Evolutionary conservation across 2,888 invertebrate species (phyloP).

Genomic region (Cistogaster globosa): DNA sequence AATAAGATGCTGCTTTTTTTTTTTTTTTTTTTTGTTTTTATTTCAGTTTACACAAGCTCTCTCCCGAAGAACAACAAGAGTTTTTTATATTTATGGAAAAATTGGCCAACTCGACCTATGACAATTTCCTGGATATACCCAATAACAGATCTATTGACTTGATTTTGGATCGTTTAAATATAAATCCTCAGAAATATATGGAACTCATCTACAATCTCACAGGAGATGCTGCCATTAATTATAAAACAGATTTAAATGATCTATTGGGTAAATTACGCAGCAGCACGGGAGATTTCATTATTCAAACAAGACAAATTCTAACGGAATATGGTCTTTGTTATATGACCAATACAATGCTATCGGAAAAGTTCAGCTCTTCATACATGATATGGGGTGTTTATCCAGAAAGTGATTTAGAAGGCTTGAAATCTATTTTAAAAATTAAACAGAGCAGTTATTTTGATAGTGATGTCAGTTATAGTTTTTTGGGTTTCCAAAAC

Average conservation of each 20-base stretch:
- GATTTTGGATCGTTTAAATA: constrained; percentile 73
- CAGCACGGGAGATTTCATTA: constrained; percentile 73
- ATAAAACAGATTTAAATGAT: constrained; percentile 56
- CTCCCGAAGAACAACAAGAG: constrained; percentile 61
- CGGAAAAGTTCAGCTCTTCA: constrained; percentile 76
- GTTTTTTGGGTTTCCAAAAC: constrained; percentile 77
- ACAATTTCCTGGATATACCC: constrained; percentile 80
- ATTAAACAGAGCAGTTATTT: constrained; percentile 75
- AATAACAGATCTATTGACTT: constrained; percentile 75
- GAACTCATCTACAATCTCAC: constrained; percentile 80
- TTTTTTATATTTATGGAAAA: constrained; percentile 79
- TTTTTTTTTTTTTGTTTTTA: neutral
- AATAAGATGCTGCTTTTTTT: neutral
- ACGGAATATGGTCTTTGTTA: constrained; percentile 82
- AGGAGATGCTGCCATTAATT: constrained; percentile 72
- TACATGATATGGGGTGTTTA: constrained; percentile 76
- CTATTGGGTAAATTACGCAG: constrained; percentile 74
- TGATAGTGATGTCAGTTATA: constrained; percentile 77
- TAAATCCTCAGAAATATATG: constrained; percentile 80
- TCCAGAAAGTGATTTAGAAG: constrained; percentile 69
- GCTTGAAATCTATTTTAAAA: neutral
- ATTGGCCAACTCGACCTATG: constrained; percentile 81
- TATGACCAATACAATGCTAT: constrained; percentile 76
- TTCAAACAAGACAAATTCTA: constrained; percentile 78
- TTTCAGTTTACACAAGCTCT: constrained; percentile 68